Conservation (phyloP, 2,888 invertebrate species). For the Thera obeliscata region DNA sequence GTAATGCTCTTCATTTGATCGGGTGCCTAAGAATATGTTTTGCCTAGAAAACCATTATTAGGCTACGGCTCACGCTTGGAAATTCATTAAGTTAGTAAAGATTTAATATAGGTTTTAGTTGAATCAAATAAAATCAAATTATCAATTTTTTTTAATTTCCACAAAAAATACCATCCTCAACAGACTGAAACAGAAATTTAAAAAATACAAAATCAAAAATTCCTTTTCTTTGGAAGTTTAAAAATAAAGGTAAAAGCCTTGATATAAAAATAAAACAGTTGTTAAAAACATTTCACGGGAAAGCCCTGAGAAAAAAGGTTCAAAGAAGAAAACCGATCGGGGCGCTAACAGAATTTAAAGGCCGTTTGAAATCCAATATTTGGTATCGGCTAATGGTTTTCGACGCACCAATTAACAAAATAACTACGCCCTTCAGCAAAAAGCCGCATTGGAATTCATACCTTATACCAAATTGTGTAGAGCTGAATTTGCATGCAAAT, state of each 20-base stretch:
- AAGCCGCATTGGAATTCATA: slow-evolving; percentile 38
- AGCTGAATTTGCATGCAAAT: slow-evolving; percentile 44
- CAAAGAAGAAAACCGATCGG: background rate
- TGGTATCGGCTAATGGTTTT: slow-evolving; percentile 38
- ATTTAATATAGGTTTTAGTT: too few relatives aligned
- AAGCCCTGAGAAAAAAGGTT: background rate
- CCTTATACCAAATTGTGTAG: slow-evolving; percentile 40
- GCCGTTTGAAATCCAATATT: slow-evolving; percentile 26
- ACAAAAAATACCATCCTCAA: too few relatives aligned
- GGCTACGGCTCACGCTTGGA: too few relatives aligned
- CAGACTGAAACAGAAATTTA: too few relatives aligned
- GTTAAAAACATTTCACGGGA: background rate
- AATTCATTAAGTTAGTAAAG: too few relatives aligned
- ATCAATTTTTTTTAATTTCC: too few relatives aligned
- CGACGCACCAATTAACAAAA: slow-evolving; percentile 51
- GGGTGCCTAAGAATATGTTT: too few relatives aligned
- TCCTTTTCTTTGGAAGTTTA: too few relatives aligned
- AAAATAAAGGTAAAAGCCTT: background rate
- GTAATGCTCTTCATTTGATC: too few relatives aligned
- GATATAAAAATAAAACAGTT: background rate
- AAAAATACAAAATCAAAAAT: too few relatives aligned
- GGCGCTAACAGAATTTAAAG: slow-evolving; percentile 9
- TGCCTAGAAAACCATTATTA: too few relatives aligned
- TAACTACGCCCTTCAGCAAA: slow-evolving; percentile 28
- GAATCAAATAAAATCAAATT: too few relatives aligned